These are phyloP conservation scores for Candoia aspera DNA, from an alignment of 2,113 vertebrate species.

Conservation along the genomic window DNA sequence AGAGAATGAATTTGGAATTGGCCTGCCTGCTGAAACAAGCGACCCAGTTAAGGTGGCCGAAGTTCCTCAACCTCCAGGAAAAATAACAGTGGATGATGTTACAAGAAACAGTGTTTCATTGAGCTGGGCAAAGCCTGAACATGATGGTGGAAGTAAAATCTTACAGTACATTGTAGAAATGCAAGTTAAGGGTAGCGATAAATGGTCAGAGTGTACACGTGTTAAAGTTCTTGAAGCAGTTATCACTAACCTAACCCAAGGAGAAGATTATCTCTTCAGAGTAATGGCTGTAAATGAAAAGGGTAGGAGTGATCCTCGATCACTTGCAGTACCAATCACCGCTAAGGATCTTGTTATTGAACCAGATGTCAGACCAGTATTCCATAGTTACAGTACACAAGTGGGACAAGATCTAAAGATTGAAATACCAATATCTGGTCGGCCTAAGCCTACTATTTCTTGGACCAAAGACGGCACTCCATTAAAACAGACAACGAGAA, in stretches of 20 bases:
- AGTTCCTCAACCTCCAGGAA: constrained; percentile 93
- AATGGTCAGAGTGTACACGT: constrained; percentile 90
- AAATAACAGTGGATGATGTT: constrained; percentile 90
- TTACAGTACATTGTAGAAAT: constrained; percentile 94
- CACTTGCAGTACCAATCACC: constrained; percentile 89
- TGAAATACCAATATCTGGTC: constrained; percentile 90
- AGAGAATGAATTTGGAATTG: constrained; percentile 93
- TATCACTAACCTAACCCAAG: constrained; percentile 88
- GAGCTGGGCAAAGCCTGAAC: constrained; percentile 94
- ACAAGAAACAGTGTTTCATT: constrained; percentile 93
- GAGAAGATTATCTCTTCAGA: constrained; percentile 94
- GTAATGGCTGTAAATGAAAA: constrained; percentile 96
- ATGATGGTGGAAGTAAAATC: constrained; percentile 97
- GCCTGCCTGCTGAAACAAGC: constrained; percentile 85
- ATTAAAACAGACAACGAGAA: constrained; percentile 91
- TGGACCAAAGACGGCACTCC: constrained; percentile 91
- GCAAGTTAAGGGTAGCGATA: constrained; percentile 91
- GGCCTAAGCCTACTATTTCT: constrained; percentile 88
- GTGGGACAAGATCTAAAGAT: constrained; percentile 91
- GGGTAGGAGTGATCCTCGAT: constrained; percentile 93
- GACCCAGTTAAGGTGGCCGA: constrained; percentile 96
- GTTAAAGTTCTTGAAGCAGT: constrained; percentile 91
- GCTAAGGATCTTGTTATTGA: constrained; percentile 95
- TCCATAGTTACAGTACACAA: constrained; percentile 90
- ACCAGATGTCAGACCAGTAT: constrained; percentile 90